phyloP scores from a whole-genome alignment of 1,140 invertebrate species.

The Chlorops oryzae region DNA sequence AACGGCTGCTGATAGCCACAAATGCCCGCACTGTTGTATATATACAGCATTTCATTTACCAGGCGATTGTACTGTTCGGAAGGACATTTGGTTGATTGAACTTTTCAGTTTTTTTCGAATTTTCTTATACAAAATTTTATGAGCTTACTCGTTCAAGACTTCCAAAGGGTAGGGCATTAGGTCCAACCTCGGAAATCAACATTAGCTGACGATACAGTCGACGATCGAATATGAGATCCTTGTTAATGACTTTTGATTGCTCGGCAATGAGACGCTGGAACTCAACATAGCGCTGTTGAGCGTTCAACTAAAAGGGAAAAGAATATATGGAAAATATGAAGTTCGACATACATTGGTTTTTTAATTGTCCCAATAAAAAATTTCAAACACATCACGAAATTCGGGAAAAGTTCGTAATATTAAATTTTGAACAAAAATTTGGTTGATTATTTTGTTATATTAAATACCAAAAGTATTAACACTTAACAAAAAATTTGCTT shows the following conservation, averaged over 20 bases:
- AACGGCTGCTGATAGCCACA: conserved; percentile 78
- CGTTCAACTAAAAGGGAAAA: conserved; percentile 26
- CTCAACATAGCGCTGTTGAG: conserved; percentile 69
- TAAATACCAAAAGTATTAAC: no score
- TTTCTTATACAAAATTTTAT: neutral
- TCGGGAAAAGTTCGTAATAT: no score
- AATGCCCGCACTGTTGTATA: conserved; percentile 80
- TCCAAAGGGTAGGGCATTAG: conserved; percentile 73
- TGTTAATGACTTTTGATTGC: conserved; percentile 60
- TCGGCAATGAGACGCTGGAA: conserved; percentile 73
- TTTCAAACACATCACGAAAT: no score
- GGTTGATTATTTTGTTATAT: no score
- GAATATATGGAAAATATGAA: no score
- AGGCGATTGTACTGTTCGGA: conserved; percentile 71
- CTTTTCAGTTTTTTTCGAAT: neutral
- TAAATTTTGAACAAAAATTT: no score
- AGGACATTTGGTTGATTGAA: neutral
- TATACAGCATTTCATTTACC: conserved; percentile 79
- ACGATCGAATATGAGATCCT: conserved; percentile 62
- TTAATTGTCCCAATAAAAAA: no score
- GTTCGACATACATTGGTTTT: no score
- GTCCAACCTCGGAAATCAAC: conserved; percentile 73
- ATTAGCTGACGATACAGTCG: conserved; percentile 66
- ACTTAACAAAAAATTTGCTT: no score
- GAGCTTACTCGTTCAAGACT: conserved; percentile 71